phyloP scores from a whole-genome alignment of 2,113 vertebrate genomes.

The Elachura formosa region DNA sequence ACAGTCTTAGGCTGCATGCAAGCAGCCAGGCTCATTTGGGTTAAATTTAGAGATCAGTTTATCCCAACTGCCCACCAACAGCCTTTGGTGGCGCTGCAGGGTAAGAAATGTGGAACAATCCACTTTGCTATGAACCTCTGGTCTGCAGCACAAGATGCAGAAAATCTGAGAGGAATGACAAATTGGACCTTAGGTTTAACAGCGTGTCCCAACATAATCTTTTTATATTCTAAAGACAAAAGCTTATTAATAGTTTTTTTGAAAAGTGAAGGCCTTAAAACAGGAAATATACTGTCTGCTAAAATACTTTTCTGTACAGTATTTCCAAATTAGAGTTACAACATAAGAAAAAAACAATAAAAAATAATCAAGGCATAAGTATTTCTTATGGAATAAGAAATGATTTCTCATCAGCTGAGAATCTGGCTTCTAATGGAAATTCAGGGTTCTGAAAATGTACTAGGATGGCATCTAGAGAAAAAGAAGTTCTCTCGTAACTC shows the following conservation, averaged over 20 bases:
- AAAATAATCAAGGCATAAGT: background rate
- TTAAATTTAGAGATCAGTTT: background rate
- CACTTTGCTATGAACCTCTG: background rate
- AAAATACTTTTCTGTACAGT: background rate
- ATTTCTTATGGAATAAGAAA: background rate
- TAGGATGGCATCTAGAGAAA: background rate
- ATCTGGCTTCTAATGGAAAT: background rate
- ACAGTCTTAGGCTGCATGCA: background rate
- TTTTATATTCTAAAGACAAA: background rate
- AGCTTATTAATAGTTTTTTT: background rate
- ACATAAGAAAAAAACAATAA: background rate
- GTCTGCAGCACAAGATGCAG: background rate
- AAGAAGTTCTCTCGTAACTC: background rate
- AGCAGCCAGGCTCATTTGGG: background rate
- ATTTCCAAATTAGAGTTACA: background rate
- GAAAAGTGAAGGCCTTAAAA: background rate
- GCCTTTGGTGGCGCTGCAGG: slow-evolving; percentile 61
- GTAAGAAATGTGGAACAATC: slow-evolving; percentile 32
- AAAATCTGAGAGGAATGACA: slow-evolving; percentile 25
- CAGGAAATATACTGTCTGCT: background rate
- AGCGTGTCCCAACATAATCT: background rate
- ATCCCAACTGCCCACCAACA: background rate
- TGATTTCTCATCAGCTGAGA: background rate
- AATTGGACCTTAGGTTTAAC: background rate
- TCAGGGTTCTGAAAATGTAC: background rate